Base-by-base conservation (phyloP, 2,888 invertebrate species). In the Pristionchus exspectatus region DNA sequence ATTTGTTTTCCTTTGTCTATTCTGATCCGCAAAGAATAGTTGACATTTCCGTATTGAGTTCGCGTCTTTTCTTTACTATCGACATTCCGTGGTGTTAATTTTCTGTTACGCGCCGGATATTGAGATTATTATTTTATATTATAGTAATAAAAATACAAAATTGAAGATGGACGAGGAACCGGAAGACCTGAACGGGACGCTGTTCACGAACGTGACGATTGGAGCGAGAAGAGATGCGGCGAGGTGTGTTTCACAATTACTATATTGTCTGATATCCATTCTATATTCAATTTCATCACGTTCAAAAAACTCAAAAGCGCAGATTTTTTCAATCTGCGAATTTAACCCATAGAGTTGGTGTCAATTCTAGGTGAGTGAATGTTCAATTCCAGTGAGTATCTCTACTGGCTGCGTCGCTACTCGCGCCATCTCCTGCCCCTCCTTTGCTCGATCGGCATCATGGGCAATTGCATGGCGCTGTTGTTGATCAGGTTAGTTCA, bases 401-500 rank as follows among this genome's bases (percentile, higher is more conserved):
- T 85, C 21, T 33, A 33, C 59, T 50, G 33, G 59, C 56, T 87
- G 7, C 87, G 87, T 44, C 38, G 54, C 16, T 54, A 89, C 16
- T 77, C 90, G 56, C 91, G 92, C 33, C 88, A 92, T 9, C 87
- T 90, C 21, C 69, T 93, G 27, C 93, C 93, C 0, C 56, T 93
- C 16, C 91, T 93, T 69, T 93, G 92, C 81, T 63, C 91, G 18
- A 87, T 93, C 83, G 93, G 95, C n/a, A 94, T 95, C 77, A 72
- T 94, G 38, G 95, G 95, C 54, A 95, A 95, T 89, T 93, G 93
- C 88, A 95, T 95, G 95, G 94, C 94, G 24, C 87, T 95, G 33
- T 92, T 95, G 88, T 85, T 95, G 72, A 95, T 95, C 50, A 90
- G 94, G 94, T 94, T 38, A n/a, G 90, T 54, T n/a, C n/a, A n/a